Percentiles rank a stretch among this genome's conserved stretches.
These are phyloP conservation scores for Drosophila austrosaltans DNA, from an alignment of 2,888 invertebrate genomes.

Conservation along the genomic window DNA sequence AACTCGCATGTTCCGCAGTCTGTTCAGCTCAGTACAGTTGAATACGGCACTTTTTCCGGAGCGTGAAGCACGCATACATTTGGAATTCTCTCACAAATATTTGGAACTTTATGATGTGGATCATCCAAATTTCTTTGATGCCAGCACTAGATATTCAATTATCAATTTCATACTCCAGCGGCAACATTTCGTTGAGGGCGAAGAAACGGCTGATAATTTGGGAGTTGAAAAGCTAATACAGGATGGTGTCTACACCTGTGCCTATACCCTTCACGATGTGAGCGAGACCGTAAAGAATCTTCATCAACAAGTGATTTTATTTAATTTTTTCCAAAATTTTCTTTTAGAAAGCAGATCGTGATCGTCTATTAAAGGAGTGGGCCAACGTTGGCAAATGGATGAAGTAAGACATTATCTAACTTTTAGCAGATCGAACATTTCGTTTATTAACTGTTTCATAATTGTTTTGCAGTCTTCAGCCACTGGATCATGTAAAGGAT, in stretches of 20 bases:
- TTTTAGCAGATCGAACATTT: no score
- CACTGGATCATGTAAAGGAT: slow-evolving; percentile 90
- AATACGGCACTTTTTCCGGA: slow-evolving; percentile 87
- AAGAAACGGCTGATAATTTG: slow-evolving; percentile 82
- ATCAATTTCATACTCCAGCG: slow-evolving; percentile 90
- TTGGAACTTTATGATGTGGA: slow-evolving; percentile 88
- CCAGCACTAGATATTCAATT: slow-evolving; percentile 87
- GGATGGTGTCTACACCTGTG: slow-evolving; percentile 87
- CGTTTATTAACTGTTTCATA: no score
- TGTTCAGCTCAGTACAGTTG: slow-evolving; percentile 85
- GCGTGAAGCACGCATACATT: slow-evolving; percentile 86
- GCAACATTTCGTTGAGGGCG: slow-evolving; percentile 86
- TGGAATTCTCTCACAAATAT: slow-evolving; percentile 89
- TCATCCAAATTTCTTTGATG: slow-evolving; percentile 88
- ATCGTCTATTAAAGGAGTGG: slow-evolving; percentile 88
- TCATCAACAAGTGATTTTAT: not conserved
- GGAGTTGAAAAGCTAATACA: slow-evolving; percentile 88
- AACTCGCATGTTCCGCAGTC: slow-evolving; percentile 83
- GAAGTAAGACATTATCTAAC: slow-evolving; percentile 83
- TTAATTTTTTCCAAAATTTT: not conserved
- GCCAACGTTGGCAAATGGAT: slow-evolving; percentile 88
- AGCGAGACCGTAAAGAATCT: slow-evolving; percentile 67
- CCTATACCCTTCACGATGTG: slow-evolving; percentile 91
- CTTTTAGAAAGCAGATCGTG: slow-evolving; percentile 85
- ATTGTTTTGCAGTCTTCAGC: slow-evolving; percentile 84